Base-by-base conservation (phyloP, 1,140 invertebrate genomes). In the Drosophila nigromelanica region DNA sequence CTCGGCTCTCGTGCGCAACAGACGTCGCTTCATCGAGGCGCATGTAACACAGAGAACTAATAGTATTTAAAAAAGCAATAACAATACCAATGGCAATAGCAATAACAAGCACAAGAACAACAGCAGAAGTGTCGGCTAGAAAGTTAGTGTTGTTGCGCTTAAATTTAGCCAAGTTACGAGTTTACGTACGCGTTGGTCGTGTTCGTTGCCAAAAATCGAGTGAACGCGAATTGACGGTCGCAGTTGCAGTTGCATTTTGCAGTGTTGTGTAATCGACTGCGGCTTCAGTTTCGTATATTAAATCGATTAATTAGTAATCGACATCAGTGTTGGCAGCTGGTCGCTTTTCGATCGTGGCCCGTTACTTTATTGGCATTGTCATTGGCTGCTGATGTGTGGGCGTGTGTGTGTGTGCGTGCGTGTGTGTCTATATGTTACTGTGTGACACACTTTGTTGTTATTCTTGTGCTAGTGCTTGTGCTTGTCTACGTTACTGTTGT, bases 1-100 rank as follows among this genome's bases (percentile, higher is more conserved):
- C 83, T 87, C 83, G 80, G 85, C 83, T 77, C 87, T 89, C 80
- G 79, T 77, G 60, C 64, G 60, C 73, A 73, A 77, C 63, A 87
- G 83, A 80, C 83, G 83, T 85, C 27, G 37, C 51, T 58, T 37
- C 61, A 24, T 40, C 39, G 40, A 58, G 15, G 24, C 72, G 72
- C 72, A 33, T 50, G 62, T 51, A 68, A 60, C 35, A 45, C 6
- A 43, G 30, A 45, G 7, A 45, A 14, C 14, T 54, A 33, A 45
- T 37, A 43, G 33, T 14, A 64, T 8, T 39, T 45, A 18, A 58
- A 27, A 33, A 7, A 45, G 30, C 30, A 42, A 15, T 33, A 64
- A 58, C 37, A 54, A 52, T 33, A 64, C n/a, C 52, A 51, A 50
- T 15, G 47, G 33, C 48, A 69, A 63, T 12, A 63, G 12, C 40